These are phyloP conservation scores for Xenopus borealis DNA, from an alignment of 2,113 vertebrate genomes.

Conservation along the genomic window DNA sequence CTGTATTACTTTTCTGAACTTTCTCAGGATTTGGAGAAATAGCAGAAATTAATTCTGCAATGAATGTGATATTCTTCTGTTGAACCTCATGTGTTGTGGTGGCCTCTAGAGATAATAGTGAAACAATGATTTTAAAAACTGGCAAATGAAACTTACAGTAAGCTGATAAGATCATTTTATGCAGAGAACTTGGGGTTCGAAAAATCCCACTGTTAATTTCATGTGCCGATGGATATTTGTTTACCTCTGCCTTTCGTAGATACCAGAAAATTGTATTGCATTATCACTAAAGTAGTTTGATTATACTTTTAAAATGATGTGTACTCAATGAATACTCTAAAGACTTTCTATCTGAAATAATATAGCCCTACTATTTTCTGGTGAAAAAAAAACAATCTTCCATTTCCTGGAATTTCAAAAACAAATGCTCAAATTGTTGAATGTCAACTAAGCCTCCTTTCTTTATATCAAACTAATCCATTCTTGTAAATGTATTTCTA, in stretches of 20 bases:
- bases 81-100: conserved; percentile 1
- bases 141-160: conserved; percentile 6
- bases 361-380: too few species aligned
- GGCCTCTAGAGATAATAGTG: neutral
- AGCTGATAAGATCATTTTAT: neutral
- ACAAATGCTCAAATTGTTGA: too few species aligned
- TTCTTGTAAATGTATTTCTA: too few species aligned
- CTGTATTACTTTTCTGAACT: conserved; percentile 20
- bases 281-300: too few species aligned
- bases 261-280: too few species aligned
- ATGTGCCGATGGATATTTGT: neutral
- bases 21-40: neutral
- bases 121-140: conserved; percentile 18
- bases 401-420: too few species aligned
- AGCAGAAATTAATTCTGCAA: conserved; percentile 8
- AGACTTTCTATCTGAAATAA: too few species aligned
- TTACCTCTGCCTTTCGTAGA: neutral
- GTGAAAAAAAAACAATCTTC: too few species aligned
- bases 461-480: too few species aligned
- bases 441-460: too few species aligned
- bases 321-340: too few species aligned
- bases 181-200: neutral
- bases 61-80: conserved; percentile 5
- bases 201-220: neutral
- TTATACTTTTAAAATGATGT: too few species aligned